Evolutionary conservation across 2,888 invertebrate species (phyloP), one percentile per base, ranked within the genome.

Genomic region (Standfussiana lucernea): DNA sequence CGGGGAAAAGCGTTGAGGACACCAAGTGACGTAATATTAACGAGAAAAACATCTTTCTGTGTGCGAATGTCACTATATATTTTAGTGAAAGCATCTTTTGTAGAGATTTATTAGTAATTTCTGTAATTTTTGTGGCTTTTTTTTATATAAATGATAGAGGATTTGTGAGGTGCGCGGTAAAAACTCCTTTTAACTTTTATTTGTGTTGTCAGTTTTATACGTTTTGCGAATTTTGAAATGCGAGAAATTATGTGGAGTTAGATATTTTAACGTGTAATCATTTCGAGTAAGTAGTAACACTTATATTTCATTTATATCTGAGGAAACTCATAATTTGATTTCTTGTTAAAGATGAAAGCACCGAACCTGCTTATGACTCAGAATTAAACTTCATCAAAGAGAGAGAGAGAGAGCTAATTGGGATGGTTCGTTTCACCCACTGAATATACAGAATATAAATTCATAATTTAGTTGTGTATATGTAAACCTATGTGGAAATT

Each of bases 1-100:
- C 88, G 64, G 40, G 37, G 88, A 89, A 88, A 73, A 75, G 18
- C 40, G 74, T 56, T 64, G 73, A 72, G 71, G 59, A 62, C 72
- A 35, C 21, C n/a, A 37, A 35, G 8, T 86, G 85, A 84, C 75
- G 84, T 68, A 77, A 80, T 56, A 4, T 75, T 86, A 56, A 72
- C 68, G 59, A 80, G 87, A 82, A 88, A 80, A 67, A 67, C 67
- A 64, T 24, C 28, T 83, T 66, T 74, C n/a, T 56, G 71, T 59
- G 28, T 64, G 45, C 77, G 56, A 42, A 75, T 61, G 66, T 72
- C 61, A 11, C 61, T n/a, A 59, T 80, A 73, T 72, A 74, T 77
- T 77, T 69, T 62, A 70, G 42, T 35, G 1, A 53, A 70, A 83
- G 45, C 45, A 37, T 45, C 24, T 83, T 86, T 77, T 65, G 56